Evolutionary conservation across 2,113 vertebrate species (phyloP).

Genomic region (Prinia subflava): DNA sequence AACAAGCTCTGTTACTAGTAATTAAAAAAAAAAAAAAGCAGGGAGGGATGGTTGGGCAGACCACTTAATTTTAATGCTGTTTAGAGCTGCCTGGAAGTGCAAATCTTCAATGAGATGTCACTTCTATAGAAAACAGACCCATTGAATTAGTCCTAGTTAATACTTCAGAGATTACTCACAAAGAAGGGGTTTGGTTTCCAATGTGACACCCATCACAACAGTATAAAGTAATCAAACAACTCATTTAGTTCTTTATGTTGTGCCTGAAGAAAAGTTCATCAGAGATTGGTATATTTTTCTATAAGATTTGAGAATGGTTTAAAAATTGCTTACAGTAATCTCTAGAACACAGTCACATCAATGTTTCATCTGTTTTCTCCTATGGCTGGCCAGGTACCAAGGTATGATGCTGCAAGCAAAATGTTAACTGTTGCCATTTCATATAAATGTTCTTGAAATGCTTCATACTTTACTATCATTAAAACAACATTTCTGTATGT

Average conservation of each 20-base stretch:
- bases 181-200: neutral
- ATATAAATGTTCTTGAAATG: neutral
- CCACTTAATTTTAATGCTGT: neutral
- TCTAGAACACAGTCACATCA: neutral
- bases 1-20: neutral
- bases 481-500: neutral
- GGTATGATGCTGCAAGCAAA: neutral
- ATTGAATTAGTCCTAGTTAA: neutral
- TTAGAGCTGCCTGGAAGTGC: neutral
- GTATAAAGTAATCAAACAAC: neutral
- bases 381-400: neutral
- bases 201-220: neutral
- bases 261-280: neutral
- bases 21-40: neutral
- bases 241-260: neutral
- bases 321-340: neutral
- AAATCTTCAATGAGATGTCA: neutral
- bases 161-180: neutral
- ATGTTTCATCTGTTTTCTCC: neutral
- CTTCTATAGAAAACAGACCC: neutral
- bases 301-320: neutral
- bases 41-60: neutral
- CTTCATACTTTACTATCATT: neutral
- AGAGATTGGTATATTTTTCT: neutral
- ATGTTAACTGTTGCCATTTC: neutral